Evolutionary conservation across 2,113 vertebrate genomes (phyloP).

Genomic region (Poecilia latipinna): DNA sequence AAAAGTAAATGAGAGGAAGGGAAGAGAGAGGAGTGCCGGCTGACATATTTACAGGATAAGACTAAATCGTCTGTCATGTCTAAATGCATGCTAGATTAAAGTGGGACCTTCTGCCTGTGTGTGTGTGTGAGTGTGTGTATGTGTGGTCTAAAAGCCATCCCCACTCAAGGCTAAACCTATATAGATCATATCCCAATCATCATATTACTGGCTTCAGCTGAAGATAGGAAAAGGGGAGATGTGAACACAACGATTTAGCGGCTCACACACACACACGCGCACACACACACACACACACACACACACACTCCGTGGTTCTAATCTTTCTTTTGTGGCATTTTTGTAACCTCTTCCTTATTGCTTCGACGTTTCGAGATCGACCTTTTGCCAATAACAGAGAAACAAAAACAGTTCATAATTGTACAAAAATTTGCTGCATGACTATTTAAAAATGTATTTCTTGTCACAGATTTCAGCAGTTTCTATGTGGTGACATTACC

Average conservation of each 20-base stretch:
- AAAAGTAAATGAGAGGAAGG: slow-evolving; percentile 25
- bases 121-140: slow-evolving; percentile 14
- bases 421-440: background rate
- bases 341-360: background rate
- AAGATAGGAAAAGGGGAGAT: slow-evolving; percentile 42
- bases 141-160: slow-evolving; percentile 43
- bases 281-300: background rate
- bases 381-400: slow-evolving; percentile 1
- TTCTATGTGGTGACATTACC: no score
- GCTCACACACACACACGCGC: slow-evolving; percentile 1
- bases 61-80: slow-evolving; percentile 57
- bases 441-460: no score
- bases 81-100: slow-evolving; percentile 59
- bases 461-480: no score
- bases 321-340: slow-evolving; percentile 21
- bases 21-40: slow-evolving; percentile 12
- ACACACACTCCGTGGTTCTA: background rate
- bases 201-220: slow-evolving; percentile 58
- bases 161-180: slow-evolving; percentile 64
- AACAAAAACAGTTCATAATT: background rate
- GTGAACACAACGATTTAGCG: slow-evolving; percentile 36
- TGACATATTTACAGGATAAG: slow-evolving; percentile 66
- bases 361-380: slow-evolving; percentile 16
- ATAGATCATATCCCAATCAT: slow-evolving; percentile 74
- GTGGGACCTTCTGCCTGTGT: slow-evolving; percentile 5